Evolutionary conservation across 2,888 invertebrate species (phyloP).

Genomic region (Nomada hirtipes): DNA sequence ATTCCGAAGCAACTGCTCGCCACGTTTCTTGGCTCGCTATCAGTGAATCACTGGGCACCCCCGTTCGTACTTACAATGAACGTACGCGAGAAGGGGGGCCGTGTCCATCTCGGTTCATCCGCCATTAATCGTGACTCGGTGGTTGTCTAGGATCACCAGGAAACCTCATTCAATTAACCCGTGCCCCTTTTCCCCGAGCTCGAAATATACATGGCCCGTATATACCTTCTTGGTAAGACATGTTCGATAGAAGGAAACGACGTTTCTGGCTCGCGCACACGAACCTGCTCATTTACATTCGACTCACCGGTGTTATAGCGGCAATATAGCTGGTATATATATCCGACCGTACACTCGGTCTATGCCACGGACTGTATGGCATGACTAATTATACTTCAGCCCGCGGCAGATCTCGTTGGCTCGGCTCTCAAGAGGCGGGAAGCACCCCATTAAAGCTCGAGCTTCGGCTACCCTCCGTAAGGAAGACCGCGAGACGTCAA

Average conservation of each 20-base stretch:
- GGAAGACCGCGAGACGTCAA: slow-evolving; percentile 68
- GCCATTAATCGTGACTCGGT: not conserved
- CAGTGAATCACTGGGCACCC: not conserved
- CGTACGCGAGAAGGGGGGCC: not conserved
- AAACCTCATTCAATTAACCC: slow-evolving; percentile 15
- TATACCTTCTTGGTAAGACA: not conserved
- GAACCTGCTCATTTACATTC: slow-evolving; percentile 41
- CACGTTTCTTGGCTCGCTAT: not conserved
- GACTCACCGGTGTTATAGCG: slow-evolving; percentile 39
- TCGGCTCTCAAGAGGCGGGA: slow-evolving; percentile 72
- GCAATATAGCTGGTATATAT: slow-evolving; percentile 36
- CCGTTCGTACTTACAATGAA: not conserved
- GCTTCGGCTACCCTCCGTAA: slow-evolving; percentile 65
- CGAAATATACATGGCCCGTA: not conserved
- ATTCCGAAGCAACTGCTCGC: not conserved
- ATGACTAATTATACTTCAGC: slow-evolving; percentile 79
- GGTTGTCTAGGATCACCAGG: not conserved
- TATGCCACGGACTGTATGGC: slow-evolving; percentile 72
- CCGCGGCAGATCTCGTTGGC: slow-evolving; percentile 75
- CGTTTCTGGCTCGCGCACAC: not conserved
- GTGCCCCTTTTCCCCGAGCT: no score
- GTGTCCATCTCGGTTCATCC: not conserved
- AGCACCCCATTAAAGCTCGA: slow-evolving; percentile 78
- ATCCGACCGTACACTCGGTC: slow-evolving; percentile 65
- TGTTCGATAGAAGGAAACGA: slow-evolving; percentile 7